These are phyloP conservation scores for Pipistrellus kuhlii DNA, from an alignment of 2,797 vertebrate genomes.

Conservation along the genomic window DNA sequence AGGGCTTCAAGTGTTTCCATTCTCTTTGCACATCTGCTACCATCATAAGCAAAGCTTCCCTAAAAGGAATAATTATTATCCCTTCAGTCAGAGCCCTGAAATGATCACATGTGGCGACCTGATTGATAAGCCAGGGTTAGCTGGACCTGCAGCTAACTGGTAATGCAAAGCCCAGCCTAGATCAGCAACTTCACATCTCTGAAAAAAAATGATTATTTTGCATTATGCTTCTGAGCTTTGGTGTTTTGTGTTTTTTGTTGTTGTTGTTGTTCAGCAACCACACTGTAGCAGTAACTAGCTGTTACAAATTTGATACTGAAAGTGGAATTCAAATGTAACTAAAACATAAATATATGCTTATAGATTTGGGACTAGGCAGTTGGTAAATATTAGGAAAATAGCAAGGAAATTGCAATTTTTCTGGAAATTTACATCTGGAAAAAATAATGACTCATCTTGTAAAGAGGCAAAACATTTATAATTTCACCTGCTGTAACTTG, in stretches of 20 bases:
- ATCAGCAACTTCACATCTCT: neutral
- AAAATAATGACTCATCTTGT: neutral
- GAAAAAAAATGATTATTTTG: neutral
- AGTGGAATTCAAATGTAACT: neutral
- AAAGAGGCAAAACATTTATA: neutral
- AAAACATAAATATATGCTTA: neutral
- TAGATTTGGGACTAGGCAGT: neutral
- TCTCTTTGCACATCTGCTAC: neutral
- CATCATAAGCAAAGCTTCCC: neutral
- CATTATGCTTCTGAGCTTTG: neutral
- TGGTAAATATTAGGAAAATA: neutral
- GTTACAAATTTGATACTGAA: slow-evolving; percentile 11
- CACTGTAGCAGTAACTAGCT: neutral
- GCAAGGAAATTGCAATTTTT: neutral
- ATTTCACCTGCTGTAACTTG: neutral
- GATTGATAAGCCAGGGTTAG: neutral
- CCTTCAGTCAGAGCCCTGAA: neutral
- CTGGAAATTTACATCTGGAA: neutral
- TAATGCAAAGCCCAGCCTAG: neutral
- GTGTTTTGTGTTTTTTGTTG: neutral
- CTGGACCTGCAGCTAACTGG: neutral
- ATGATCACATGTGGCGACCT: neutral
- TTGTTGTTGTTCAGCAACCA: neutral
- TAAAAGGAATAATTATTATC: neutral
- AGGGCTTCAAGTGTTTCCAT: neutral